These are phyloP conservation scores for Dysidea cf. avara DNA, from an alignment of 37 sponge, comb jelly and placozoan species.

Conservation along the genomic window DNA sequence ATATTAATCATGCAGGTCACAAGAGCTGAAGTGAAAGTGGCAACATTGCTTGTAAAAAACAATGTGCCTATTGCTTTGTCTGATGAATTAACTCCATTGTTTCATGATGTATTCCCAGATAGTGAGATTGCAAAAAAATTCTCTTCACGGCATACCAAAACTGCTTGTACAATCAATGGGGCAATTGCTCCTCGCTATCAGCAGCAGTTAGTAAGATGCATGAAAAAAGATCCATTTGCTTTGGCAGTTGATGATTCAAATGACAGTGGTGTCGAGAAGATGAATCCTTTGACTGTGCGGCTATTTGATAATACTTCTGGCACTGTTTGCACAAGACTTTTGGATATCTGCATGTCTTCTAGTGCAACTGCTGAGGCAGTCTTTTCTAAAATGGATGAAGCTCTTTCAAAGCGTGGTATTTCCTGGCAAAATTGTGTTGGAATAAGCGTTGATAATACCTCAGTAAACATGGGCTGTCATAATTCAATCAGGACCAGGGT, in stretches of 20 bases:
- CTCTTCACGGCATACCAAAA: conserved; percentile 42
- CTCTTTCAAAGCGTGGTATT: conserved; percentile 29
- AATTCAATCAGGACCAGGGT: conserved; percentile 56
- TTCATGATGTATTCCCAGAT: conserved; percentile 35
- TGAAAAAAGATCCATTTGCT: conserved; percentile 31
- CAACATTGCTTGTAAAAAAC: conserved; percentile 36
- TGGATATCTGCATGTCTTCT: conserved; percentile 58
- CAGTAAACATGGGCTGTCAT: conserved; percentile 41
- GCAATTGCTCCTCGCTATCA: conserved; percentile 31
- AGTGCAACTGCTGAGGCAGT: conserved; percentile 42
- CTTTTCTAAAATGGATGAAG: conserved; percentile 45
- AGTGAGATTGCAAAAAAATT: conserved; percentile 45
- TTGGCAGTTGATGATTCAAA: conserved; percentile 43
- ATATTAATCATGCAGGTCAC: not conserved
- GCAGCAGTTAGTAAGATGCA: conserved; percentile 15
- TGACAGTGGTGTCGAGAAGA: conserved; percentile 35
- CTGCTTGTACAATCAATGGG: conserved; percentile 50
- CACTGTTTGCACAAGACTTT: conserved; percentile 19
- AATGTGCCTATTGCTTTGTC: conserved; percentile 40
- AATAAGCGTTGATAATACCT: conserved; percentile 40
- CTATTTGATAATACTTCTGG: conserved; percentile 21
- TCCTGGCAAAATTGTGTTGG: conserved; percentile 48
- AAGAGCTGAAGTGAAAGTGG: conserved; percentile 47
- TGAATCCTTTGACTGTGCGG: conserved; percentile 41
- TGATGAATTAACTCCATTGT: conserved; percentile 37